Evolutionary conservation across 2,888 invertebrate genomes (phyloP), one percentile per base, ranked within the genome.

Genomic region (Macroteleia sp.): DNA sequence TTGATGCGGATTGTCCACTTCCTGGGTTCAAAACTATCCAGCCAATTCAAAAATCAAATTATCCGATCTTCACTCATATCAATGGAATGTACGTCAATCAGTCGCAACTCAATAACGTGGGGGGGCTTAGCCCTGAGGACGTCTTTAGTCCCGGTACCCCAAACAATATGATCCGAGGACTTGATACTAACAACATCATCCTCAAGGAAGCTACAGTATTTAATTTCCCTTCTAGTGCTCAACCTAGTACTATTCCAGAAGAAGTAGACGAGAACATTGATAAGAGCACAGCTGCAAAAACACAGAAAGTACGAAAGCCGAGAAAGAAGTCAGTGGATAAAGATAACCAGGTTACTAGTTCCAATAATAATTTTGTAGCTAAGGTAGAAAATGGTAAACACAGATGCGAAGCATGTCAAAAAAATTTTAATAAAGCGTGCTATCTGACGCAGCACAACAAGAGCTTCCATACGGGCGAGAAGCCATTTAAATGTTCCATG

Each of bases 361-460:
- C 50, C 81, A 87, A 57, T 12, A 48, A 57, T 34, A 50, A 70
- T 62, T 88, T 85, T 30, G 25, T 25, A 10, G 87, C 89, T 3
- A 39, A 12, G 14, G 88, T 88, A 0, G 82, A 87, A 61, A 85
- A 89, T 36, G 91, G 89, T 8, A 80, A 86, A 57, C 94, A 94
- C 90, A 95, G 95, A 91, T 97, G 97, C 91, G 93, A 94, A 87
- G 95, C 95, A 87, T 97, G 97, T 92, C 94, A 96, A 90, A 97
- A 97, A 91, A 92, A 94, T 39, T 97, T 97, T 92, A 96, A 96
- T 90, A 96, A 96, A 86, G 95, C 95, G 52, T 97, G 97, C 91
- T 97, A 97, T 90, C 92, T 97, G 66, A 97, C 97, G 56, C 97
- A 97, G 90, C 97, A 97, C 92, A 96, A 96, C 92, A 97, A 97